These are phyloP conservation scores for Trachelus iudaicus DNA, from an alignment of 2,888 invertebrate genomes.

Conservation along the genomic window DNA sequence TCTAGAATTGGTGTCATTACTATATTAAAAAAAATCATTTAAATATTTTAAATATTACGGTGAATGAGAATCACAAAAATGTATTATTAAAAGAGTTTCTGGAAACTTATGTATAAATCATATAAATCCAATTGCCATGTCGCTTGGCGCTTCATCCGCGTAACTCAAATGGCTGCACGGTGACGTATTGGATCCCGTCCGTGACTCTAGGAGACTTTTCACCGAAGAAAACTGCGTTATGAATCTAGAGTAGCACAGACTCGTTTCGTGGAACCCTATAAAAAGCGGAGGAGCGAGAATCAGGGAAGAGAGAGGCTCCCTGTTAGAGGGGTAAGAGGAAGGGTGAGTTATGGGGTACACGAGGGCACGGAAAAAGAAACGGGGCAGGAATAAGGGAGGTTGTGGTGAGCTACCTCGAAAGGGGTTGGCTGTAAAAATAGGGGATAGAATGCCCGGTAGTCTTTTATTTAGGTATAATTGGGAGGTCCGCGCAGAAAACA, in stretches of 20 bases:
- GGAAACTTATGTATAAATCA: not conserved
- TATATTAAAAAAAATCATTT: too few relatives aligned
- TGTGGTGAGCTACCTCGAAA: not conserved
- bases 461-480: constrained; percentile 54
- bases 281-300: not conserved
- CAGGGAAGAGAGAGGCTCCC: not conserved
- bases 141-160: not conserved
- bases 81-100: too few relatives aligned
- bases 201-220: not conserved
- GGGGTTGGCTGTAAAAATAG: not conserved
- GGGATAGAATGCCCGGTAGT: constrained; percentile 1
- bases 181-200: not conserved
- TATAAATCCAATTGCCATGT: not conserved
- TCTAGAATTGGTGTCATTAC: too few relatives aligned
- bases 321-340: not conserved
- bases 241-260: not conserved
- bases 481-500: constrained; percentile 43
- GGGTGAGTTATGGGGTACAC: not conserved
- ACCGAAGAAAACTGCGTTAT: not conserved
- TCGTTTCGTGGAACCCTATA: not conserved
- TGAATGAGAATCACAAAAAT: too few relatives aligned
- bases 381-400: not conserved
- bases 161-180: not conserved
- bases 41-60: too few relatives aligned
- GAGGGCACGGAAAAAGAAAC: not conserved